These are phyloP conservation scores for Melitaea cinxia DNA, from an alignment of 1,140 invertebrate genomes.

Conservation along the genomic window DNA sequence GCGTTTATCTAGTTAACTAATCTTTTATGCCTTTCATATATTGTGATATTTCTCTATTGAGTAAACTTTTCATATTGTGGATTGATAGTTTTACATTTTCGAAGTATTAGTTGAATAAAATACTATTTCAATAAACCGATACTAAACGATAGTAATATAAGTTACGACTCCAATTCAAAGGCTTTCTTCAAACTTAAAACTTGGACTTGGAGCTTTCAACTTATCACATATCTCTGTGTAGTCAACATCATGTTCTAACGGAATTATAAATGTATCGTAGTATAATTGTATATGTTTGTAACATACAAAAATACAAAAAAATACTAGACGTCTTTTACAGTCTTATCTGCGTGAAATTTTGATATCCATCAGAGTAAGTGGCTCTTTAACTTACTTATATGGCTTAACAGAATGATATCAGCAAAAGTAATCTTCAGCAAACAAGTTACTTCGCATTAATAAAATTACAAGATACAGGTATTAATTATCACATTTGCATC, in stretches of 20 bases:
- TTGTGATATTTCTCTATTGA: background rate
- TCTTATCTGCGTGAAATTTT: too few species aligned
- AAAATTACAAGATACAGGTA: background rate
- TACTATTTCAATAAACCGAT: background rate
- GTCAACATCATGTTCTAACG: background rate
- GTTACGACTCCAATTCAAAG: conserved; percentile 8
- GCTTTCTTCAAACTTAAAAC: too few species aligned
- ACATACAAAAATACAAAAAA: background rate
- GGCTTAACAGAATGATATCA: too few species aligned
- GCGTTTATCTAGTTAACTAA: conserved; percentile 37
- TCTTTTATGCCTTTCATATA: background rate
- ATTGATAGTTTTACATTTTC: background rate
- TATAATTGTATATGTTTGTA: background rate
- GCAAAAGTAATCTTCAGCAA: too few species aligned
- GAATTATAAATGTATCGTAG: background rate
- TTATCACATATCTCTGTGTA: background rate
- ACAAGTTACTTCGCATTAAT: background rate
- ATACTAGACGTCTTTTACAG: too few species aligned
- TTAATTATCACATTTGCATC: background rate
- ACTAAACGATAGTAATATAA: background rate
- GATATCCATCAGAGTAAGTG: too few species aligned
- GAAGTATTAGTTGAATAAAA: background rate
- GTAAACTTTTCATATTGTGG: background rate
- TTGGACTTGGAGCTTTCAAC: background rate
- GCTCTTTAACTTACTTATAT: too few species aligned